Percentiles rank a stretch among this genome's conserved stretches.
Conservation (phyloP, 2,888 invertebrate genomes). For the Pristionchus maxplancki region DNA sequence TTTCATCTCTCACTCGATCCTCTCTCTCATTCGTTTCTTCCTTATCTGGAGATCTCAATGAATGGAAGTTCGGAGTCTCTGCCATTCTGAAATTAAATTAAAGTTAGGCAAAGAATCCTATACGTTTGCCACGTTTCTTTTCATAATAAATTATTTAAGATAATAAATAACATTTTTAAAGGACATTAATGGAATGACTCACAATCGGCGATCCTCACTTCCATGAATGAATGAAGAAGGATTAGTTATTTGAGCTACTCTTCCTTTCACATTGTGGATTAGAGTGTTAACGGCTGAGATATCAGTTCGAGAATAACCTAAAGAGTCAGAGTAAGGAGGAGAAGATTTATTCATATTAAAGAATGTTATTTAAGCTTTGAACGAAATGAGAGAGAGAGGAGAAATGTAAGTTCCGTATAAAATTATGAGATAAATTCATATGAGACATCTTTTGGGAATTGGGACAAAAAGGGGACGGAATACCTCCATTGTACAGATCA, state of each 20-base stretch:
- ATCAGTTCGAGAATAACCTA: constrained; percentile 42
- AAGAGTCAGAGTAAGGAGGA: not conserved
- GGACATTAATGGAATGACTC: not conserved
- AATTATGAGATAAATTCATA: too few species aligned
- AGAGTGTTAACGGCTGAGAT: constrained; percentile 44
- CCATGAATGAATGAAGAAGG: constrained; percentile 25
- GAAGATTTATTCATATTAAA: not conserved
- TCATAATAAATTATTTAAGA: too few species aligned
- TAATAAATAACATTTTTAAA: not conserved
- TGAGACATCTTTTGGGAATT: not conserved
- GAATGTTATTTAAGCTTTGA: too few species aligned
- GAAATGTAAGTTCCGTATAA: too few species aligned
- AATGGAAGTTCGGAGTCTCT: not conserved
- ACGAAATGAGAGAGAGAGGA: too few species aligned
- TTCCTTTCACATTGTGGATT: constrained; percentile 49
- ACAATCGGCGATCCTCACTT: not conserved
- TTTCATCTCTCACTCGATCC: constrained; percentile 3
- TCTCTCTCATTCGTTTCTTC: constrained; percentile 11
- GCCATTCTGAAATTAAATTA: constrained; percentile 11
- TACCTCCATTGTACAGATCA: constrained; percentile 27
- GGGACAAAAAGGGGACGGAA: not conserved
- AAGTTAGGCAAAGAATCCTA: too few species aligned
- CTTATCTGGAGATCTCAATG: not conserved
- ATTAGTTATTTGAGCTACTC: constrained; percentile 24
- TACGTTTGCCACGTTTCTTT: too few species aligned